These are phyloP conservation scores for Coregonus suidteri DNA, from an alignment of 2,797 vertebrate species.

Conservation along the genomic window DNA sequence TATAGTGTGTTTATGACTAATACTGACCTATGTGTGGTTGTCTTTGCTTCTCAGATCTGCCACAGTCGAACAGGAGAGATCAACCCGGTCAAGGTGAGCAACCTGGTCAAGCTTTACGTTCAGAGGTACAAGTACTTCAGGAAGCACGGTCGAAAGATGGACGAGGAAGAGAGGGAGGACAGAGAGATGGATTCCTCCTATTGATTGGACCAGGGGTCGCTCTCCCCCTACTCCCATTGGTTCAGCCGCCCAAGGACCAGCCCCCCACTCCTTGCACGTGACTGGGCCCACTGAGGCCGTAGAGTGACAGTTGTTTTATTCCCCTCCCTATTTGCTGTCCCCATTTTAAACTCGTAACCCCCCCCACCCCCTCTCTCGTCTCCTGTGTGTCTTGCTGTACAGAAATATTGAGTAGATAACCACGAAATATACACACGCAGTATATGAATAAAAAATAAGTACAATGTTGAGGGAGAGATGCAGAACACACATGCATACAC, in stretches of 20 bases:
- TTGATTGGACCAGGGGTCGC: constrained; percentile 43
- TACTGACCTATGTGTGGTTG: not conserved
- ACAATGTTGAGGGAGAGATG: constrained; percentile 13
- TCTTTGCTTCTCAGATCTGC: constrained; percentile 80
- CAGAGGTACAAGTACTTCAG: constrained; percentile 93
- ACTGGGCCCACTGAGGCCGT: constrained; percentile 36
- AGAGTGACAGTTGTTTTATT: constrained; percentile 51
- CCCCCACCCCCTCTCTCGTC: constrained; percentile 1
- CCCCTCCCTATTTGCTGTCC: constrained; percentile 27
- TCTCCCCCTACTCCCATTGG: not conserved
- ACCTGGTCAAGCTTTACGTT: constrained; percentile 89
- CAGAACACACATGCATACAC: constrained; percentile 15
- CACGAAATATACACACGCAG: constrained; percentile 34
- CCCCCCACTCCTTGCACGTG: constrained; percentile 37
- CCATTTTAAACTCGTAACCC: constrained; percentile 37
- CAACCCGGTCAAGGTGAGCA: constrained; percentile 93
- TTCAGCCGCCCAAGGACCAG: constrained; percentile 17
- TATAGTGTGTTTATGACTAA: too few species aligned
- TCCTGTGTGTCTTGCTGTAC: constrained; percentile 63
- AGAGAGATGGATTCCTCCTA: constrained; percentile 47
- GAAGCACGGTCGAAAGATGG: constrained; percentile 89
- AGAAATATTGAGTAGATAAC: constrained; percentile 49
- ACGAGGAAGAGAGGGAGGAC: constrained; percentile 73
- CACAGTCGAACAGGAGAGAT: constrained; percentile 95
- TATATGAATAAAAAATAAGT: constrained; percentile 20